phyloP scores from a whole-genome alignment of 2,797 vertebrate genomes.

The Buceros bicornis region DNA sequence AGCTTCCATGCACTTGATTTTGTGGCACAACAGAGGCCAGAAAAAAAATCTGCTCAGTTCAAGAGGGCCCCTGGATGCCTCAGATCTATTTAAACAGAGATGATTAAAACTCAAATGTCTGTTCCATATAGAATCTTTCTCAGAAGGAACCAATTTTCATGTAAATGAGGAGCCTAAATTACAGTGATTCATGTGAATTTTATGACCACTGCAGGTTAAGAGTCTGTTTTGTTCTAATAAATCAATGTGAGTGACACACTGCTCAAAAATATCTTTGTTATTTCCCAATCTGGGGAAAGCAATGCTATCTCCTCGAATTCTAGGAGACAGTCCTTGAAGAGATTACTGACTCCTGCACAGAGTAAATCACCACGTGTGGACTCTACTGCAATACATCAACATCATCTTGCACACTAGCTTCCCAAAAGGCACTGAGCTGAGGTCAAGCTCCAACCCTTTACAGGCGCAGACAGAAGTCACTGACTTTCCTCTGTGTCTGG shows the following conservation, averaged over 20 bases:
- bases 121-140: background rate
- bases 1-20: background rate
- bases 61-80: background rate
- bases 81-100: background rate
- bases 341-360: background rate
- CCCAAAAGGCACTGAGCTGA: background rate
- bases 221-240: background rate
- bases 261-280: background rate
- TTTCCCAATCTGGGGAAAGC: background rate
- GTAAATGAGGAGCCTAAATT: background rate
- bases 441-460: background rate
- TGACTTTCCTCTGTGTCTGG: background rate
- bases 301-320: background rate
- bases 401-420: background rate
- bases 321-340: background rate
- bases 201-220: background rate
- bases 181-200: background rate
- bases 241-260: background rate
- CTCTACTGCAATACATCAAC: background rate
- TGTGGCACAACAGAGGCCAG: background rate
- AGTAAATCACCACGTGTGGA: background rate
- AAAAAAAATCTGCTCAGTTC: background rate
- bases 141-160: background rate
- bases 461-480: background rate
- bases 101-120: background rate